A percentile compares a stretch with the other conserved stretches of the same genome.
Evolutionary conservation across 2,888 invertebrate genomes (phyloP).

Genomic region (Lasioglossum figueresi): DNA sequence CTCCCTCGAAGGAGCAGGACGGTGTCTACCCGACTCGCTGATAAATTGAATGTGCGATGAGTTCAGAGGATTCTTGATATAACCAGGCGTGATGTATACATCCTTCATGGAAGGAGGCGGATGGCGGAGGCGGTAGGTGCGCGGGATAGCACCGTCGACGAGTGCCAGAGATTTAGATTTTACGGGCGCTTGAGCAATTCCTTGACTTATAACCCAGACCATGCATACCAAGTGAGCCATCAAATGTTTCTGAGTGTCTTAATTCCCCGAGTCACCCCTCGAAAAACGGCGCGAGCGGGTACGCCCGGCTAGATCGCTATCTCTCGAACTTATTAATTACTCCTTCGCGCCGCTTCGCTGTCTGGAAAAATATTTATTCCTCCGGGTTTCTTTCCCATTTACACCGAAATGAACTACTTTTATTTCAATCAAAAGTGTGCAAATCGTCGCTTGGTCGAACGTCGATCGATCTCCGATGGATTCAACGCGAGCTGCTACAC

Average conservation of each 20-base stretch:
- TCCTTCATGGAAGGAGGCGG: conserved; percentile 48
- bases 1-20: conserved; percentile 33
- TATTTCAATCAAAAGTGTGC: too few relatives aligned
- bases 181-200: conserved; percentile 78
- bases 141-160: conserved; percentile 67
- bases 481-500: too few relatives aligned
- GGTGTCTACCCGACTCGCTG: conserved; percentile 67
- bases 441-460: too few relatives aligned
- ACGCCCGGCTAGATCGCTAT: conserved; percentile 7
- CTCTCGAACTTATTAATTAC: background rate
- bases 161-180: conserved; percentile 79
- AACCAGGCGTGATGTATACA: conserved; percentile 70
- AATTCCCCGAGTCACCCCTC: conserved; percentile 40
- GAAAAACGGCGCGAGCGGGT: conserved; percentile 4
- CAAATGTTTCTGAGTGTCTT: conserved; percentile 51
- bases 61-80: conserved; percentile 79
- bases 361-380: background rate
- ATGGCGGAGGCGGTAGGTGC: conserved; percentile 26
- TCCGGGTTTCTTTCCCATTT: background rate
- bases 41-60: conserved; percentile 82
- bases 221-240: conserved; percentile 73
- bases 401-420: background rate
- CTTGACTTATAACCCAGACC: conserved; percentile 73
- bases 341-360: background rate
- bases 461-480: too few relatives aligned